Base-by-base conservation (phyloP, 1,140 invertebrate species). In the Wasmannia auropunctata region DNA sequence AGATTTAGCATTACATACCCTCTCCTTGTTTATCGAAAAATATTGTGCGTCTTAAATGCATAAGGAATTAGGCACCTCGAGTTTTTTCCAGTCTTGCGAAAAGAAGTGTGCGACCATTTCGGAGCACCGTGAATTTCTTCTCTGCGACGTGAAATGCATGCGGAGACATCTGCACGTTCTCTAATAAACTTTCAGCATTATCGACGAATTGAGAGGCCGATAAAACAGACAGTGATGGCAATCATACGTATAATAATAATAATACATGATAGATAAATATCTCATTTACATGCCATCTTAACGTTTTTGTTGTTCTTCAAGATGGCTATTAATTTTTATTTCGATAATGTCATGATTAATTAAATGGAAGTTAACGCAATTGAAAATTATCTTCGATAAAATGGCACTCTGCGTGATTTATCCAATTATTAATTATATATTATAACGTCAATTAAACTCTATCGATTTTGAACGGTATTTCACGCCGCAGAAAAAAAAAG, bases 161-260 rank as follows among this genome's bases (percentile, higher is more conserved):
- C 40, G 31, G 79, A 58, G 79, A 83, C 79, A 83, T 83, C 79
- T 83, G 14, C 25, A 83, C 14, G 43, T 72, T 58, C 51, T 31
- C 22, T 14, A 11, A 3, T 56, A 58, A 56, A 43, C 37, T 4
- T 22, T 40, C 37, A 22, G 14, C n/a, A 25, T 56, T 70, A 19
- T 28, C 10, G 49, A 11, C 34, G 7, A 51, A 8, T 67, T 3
- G 16, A 43, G 16, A 54, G 16, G 10, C 28, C 67, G 79, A 74
- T 83, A 83, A 83, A 72, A 54, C 28, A 83, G 67, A 56, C 2
- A 72, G n/a, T 3, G 31, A 31, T n/a, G 43, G 14, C 8, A 37
- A 22, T 25, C 1, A 37, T 31, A n/a, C n/a, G n/a, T n/a, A n/a
- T n/a, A n/a, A n/a, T n/a, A n/a, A n/a, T n/a, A 62, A 46, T 43